Evolutionary conservation across 2,113 vertebrate genomes (phyloP), one percentile per base, ranked within the genome.

Genomic region (Alaudala cheleensis): DNA sequence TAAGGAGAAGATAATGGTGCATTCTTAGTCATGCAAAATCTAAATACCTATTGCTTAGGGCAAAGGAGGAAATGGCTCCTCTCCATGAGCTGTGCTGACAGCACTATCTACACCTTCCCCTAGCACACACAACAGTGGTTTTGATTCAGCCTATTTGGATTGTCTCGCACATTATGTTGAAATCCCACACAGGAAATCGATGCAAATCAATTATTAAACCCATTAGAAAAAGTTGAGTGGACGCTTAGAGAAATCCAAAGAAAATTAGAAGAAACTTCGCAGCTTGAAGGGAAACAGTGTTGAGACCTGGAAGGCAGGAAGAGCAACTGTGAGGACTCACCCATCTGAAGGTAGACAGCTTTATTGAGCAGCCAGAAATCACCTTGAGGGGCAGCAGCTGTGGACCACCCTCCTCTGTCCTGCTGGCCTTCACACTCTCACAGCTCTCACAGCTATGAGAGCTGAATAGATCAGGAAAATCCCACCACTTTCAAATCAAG

Each of bases 171-270:
- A 26, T 40, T 60, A 49, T 0, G 0, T 5, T 70, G 40, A 78
- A 78, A 58, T 12, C 40, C 12, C 49, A 37, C 4, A 12, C 53
- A 91, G 31, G 69, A 92, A 92, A 62, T 71, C 44, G 60, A n/a
- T 42, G 17, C 24, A 92, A 94, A 93, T 56, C 29, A 54, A 44
- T 86, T 74, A 31, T n/a, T 84, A 88, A 74, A 88, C 47, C 51
- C 47, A 14, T 66, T 56, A 74, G 37, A 54, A 77, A 53, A 10
- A 77, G 21, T 12, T 22, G 33, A 81, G 44, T 1, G 1, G 28
- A 37, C 0, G 3, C 80, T 84, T 72, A 50, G 50, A 77, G 79
- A 83, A 88, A 83, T 13, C 7, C 58, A 49, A 39, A 60, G 44
- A 60, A 65, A 74, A 74, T 19, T 2, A 71, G 26, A 28, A 73